A percentile compares a stretch with the other conserved stretches of the same genome.
These are phyloP conservation scores for Nemurella pictetii DNA, from an alignment of 2,888 invertebrate genomes.

Conservation along the genomic window DNA sequence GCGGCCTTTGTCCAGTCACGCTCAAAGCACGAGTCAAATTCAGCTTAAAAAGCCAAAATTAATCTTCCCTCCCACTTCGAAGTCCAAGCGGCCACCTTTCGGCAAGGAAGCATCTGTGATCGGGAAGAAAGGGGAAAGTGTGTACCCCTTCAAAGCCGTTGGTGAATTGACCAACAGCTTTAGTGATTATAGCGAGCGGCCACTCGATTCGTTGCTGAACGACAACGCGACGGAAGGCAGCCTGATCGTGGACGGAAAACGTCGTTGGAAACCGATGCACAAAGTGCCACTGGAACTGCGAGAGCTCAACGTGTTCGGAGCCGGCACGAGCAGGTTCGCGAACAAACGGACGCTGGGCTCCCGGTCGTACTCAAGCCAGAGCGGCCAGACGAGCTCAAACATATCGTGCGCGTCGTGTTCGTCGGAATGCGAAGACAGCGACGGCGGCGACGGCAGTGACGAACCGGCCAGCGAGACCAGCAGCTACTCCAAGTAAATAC, in stretches of 20 bases:
- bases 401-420: neutral
- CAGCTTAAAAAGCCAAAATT: constrained; percentile 38
- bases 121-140: neutral
- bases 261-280: constrained; percentile 41
- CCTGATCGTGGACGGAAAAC: constrained; percentile 38
- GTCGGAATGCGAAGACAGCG: neutral
- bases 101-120: neutral
- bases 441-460: neutral
- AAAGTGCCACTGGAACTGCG: constrained; percentile 39
- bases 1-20: neutral
- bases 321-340: constrained; percentile 37
- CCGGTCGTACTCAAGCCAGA: constrained; percentile 32
- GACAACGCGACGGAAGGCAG: constrained; percentile 11
- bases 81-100: neutral
- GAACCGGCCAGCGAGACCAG: neutral
- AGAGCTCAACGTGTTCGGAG: constrained; percentile 41
- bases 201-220: neutral
- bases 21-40: constrained; percentile 14
- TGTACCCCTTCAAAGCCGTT: neutral
- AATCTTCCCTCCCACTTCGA: neutral
- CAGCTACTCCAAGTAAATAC: neutral
- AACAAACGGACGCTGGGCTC: constrained; percentile 32
- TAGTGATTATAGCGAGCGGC: neutral
- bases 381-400: constrained; percentile 12
- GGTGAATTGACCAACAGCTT: constrained; percentile 7